Conservation (phyloP, 2,888 invertebrate species). For the Microctonus brassicae region DNA sequence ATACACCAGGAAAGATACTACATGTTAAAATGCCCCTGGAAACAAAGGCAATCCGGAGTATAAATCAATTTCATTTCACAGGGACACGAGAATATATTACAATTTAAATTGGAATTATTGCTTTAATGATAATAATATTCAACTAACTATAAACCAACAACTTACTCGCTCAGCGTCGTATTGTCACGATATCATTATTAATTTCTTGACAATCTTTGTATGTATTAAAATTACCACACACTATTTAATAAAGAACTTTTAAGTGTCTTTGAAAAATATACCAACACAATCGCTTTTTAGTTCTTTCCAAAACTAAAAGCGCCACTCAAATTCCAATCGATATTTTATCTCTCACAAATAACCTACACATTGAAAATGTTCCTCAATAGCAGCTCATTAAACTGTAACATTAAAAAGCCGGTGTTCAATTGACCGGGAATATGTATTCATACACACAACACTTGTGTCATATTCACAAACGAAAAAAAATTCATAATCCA, state of each 20-base stretch:
- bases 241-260: conserved; percentile 13
- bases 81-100: not conserved
- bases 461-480: not conserved
- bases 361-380: not conserved
- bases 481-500: not conserved
- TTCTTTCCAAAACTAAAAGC: not conserved
- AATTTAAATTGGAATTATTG: not conserved
- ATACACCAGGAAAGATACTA: conserved; percentile 16
- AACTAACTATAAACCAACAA: not conserved
- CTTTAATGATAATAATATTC: not conserved
- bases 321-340: not conserved
- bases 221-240: conserved; percentile 9
- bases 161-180: conserved; percentile 21
- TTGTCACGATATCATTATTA: conserved; percentile 33
- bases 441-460: not conserved
- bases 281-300: not conserved
- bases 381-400: not conserved
- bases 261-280: not conserved
- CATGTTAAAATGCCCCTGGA: not conserved
- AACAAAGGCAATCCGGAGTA: conserved; percentile 16
- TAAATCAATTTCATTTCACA: conserved; percentile 26
- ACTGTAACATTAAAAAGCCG: not conserved
- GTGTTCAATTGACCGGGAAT: not conserved
- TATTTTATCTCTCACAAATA: not conserved
- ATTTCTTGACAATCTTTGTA: not conserved